Base-by-base conservation (phyloP, 2,797 vertebrate genomes). In the Rhinoraja longicauda region DNA sequence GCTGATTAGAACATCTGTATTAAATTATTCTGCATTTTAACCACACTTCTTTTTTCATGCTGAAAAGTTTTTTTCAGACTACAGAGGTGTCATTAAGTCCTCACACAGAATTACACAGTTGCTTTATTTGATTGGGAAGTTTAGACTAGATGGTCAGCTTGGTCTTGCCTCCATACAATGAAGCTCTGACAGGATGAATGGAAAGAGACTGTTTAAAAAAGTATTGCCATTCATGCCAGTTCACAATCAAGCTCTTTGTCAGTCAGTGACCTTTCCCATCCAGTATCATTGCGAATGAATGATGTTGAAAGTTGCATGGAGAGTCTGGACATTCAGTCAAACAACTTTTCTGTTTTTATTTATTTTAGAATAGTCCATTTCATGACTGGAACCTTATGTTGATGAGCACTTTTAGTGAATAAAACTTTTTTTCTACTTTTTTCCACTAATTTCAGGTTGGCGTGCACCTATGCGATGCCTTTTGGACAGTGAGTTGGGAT, bases 191-290 rank as follows among this genome's bases (percentile, higher is more conserved):
- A 92, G 70, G 24, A 75, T 53, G 70, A 75, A 75, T 92, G 45
- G 90, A 92, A 73, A 92, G 39, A 92, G 39, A 12, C 90, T 92
- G 90, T 53, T 92, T 90, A 75, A 92, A 39, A 73, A 92, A 92
- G 90, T 92, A 92, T 92, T 75, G 70, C 26, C 70, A 92, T 92
- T 92, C 90, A 92, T 92, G 45, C 90, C 67, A 92, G 39, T 17
- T 70, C 70, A 92, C 90, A 92, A 92, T 92, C 70, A 92, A 75
- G 90, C 90, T 92, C 90, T 75, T 92, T 92, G 90, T 92, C 90
- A 92, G 90, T 57, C 90, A 92, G 15, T 92, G 90, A 75, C 70
- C 90, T 92, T 92, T 53, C 90, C 90, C 70, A 75, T n/a, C 70
- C 70, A 24, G 26, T 92, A 92, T 92, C 90, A 75, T 24, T 53